A percentile compares a stretch with the other conserved stretches of the same genome.
Conservation (phyloP, 30 jellyfish, hydroid and myxozoan species). For the Kudoa iwatai region DNA sequence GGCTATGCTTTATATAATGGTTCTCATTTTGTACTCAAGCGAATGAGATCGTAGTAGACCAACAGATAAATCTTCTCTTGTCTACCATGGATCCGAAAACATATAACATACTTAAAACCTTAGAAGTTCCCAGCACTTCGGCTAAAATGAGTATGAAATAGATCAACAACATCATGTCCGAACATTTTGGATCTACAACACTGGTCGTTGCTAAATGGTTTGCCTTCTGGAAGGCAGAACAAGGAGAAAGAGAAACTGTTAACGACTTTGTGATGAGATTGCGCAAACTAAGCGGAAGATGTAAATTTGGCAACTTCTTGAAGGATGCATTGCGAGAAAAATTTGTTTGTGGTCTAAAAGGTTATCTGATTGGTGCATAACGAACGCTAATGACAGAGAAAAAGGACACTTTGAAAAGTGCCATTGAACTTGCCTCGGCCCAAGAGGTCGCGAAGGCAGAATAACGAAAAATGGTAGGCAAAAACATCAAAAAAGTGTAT, state of each 20-base stretch:
- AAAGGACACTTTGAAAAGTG: background rate
- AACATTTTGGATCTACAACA: background rate
- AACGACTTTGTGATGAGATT: background rate
- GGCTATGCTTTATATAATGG: no score
- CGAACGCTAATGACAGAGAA: background rate
- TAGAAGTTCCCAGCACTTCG: no score
- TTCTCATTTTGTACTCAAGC: no score
- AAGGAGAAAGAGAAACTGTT: background rate
- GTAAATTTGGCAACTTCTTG: background rate
- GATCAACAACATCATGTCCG: background rate
- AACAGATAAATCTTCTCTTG: no score
- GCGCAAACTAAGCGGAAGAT: background rate
- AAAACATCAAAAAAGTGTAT: no score
- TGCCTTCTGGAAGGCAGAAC: background rate
- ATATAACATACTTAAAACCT: background rate
- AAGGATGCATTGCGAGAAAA: background rate
- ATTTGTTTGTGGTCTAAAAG: background rate
- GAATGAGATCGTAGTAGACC: no score
- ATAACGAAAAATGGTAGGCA: no score
- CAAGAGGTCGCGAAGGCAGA: background rate
- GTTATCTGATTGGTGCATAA: no score
- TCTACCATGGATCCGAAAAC: background rate
- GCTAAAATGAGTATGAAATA: background rate
- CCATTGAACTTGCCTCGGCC: constrained; percentile 1
- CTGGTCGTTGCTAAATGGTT: background rate